Base-by-base conservation (phyloP, 2,888 invertebrate species). In the Platycheirus rosarum region DNA sequence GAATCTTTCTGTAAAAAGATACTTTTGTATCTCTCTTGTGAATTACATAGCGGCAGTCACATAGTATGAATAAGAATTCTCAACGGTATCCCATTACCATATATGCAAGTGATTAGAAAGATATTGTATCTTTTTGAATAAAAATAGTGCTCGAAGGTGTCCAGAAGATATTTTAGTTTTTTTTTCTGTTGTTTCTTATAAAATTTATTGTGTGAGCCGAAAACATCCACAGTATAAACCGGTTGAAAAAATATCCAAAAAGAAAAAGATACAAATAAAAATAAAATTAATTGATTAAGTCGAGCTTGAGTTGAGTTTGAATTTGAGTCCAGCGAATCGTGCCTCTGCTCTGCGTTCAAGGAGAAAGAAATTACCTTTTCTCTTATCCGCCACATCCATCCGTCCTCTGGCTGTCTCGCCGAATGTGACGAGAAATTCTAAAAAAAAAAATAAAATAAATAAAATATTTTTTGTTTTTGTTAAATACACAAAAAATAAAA, bases 321-420 rank as follows among this genome's bases (percentile, higher is more conserved):
- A 37, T 42, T 48, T 46, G 48, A 68, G 68, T 73, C 44, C 26
- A 62, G 68, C 63, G 51, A 78, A 66, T 55, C 55, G 65, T 78
- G 79, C 51, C 63, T 55, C 11, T 44, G 79, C 65, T 79, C 74
- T 79, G 23, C 46, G 69, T 79, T 79, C 75, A 71, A 75, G 80
- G 75, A 75, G 66, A 80, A 80, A 80, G 80, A 80, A 80, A 80
- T 80, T 80, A 51, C 62, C 42, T 80, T 42, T 48, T 32, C 69
- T 69, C 40, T 29, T 23, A 20, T 48, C 55, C 32, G n/a, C n/a
- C n/a, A n/a, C n/a, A 11, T 48, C 40, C 60, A 42, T 42, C 7
- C 71, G 55, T 65, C 37, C 37, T 46, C 32, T 63, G 8, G 23
- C 20, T 48, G 29, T 69, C 18, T 35, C 2, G n/a, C 6, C 9